phyloP scores from a whole-genome alignment of 2,888 invertebrate genomes.

The Pseudococcus viburni region DNA sequence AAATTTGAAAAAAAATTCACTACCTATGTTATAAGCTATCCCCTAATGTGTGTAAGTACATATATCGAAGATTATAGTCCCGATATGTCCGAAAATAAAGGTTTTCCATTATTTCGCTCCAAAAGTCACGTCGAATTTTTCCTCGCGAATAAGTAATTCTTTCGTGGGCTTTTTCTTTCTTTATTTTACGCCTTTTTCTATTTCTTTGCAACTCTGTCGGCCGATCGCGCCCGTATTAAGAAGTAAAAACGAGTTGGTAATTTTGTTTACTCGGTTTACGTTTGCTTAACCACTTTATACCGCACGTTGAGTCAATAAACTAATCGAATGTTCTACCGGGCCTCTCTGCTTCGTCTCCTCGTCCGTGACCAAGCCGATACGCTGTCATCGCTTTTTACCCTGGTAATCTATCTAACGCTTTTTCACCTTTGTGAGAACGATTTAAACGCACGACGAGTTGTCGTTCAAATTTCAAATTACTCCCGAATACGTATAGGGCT shows the following conservation, averaged over 20 bases:
- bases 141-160: not conserved
- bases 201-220: not conserved
- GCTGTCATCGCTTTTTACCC: constrained; percentile 25
- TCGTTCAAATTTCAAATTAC: constrained; percentile 53
- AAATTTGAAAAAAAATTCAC: too few relatives aligned
- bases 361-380: not conserved
- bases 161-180: not conserved
- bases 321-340: constrained; percentile 17
- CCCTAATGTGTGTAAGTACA: too few relatives aligned
- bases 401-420: constrained; percentile 46
- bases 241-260: constrained; percentile 41
- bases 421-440: constrained; percentile 5
- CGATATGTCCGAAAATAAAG: constrained; percentile 23
- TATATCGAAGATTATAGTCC: not conserved
- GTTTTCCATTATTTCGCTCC: constrained; percentile 30
- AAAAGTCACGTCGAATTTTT: constrained; percentile 13
- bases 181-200: not conserved
- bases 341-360: not conserved
- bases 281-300: constrained; percentile 51
- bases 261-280: constrained; percentile 50
- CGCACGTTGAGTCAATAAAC: constrained; percentile 45
- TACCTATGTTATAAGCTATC: too few relatives aligned
- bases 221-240: not conserved
- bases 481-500: not conserved
- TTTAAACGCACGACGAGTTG: constrained; percentile 35